Evolutionary conservation across 2,797 vertebrate genomes (phyloP).

Genomic region (Coranthus polyacanthus): DNA sequence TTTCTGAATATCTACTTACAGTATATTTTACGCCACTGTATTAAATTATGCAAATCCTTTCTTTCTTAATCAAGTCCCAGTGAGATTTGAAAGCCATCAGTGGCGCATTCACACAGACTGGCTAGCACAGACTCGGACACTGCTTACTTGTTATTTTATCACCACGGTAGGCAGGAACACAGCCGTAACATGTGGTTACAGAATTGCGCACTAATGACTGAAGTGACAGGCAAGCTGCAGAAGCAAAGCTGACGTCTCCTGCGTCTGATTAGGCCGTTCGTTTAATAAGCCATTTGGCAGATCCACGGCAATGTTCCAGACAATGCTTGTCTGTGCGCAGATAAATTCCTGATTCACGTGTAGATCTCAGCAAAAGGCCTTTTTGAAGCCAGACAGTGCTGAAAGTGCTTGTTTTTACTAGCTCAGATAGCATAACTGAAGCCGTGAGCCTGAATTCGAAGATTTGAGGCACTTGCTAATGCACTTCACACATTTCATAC

Average conservation of each 20-base stretch:
- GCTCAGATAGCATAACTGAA: too few relatives aligned
- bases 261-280: conserved; percentile 58
- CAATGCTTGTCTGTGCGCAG: conserved; percentile 10
- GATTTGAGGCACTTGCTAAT: too few relatives aligned
- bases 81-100: conserved; percentile 32
- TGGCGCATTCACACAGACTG: conserved; percentile 14
- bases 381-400: too few relatives aligned
- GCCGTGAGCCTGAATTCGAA: too few relatives aligned
- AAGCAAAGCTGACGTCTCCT: conserved; percentile 61
- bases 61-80: conserved; percentile 52
- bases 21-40: conserved; percentile 14
- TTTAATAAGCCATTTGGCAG: conserved; percentile 56
- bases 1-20: conserved; percentile 37
- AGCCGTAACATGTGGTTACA: conserved; percentile 52
- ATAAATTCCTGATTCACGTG: conserved; percentile 20
- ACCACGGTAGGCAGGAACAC: conserved; percentile 22
- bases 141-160: conserved; percentile 23
- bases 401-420: too few relatives aligned
- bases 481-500: too few relatives aligned
- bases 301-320: conserved; percentile 24
- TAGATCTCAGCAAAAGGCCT: neutral
- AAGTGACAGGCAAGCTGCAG: conserved; percentile 60
- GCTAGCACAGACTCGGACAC: neutral
- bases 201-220: conserved; percentile 58
- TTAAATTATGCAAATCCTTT: conserved; percentile 61